These are phyloP conservation scores for Tetranychus urticae DNA, from an alignment of 1,140 invertebrate genomes.

Conservation along the genomic window DNA sequence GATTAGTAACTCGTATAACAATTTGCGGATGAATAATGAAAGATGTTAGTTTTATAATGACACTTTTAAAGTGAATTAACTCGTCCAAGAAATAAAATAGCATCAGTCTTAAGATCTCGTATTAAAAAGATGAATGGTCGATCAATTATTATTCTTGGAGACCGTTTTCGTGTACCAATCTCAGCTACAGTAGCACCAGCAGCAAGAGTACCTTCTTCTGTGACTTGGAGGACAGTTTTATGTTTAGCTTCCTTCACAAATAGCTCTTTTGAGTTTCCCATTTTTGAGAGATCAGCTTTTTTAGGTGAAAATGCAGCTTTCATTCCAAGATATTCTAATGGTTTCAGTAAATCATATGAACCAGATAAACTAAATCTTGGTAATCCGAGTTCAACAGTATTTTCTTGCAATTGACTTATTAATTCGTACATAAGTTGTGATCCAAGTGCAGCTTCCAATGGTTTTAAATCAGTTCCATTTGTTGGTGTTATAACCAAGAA, in stretches of 20 bases:
- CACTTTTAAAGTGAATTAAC: not conserved
- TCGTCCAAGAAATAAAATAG: conserved; percentile 36
- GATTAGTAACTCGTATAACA: no score
- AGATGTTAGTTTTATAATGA: no score
- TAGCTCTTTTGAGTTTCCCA: conserved; percentile 15
- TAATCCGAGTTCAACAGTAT: not conserved
- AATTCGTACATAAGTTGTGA: not conserved
- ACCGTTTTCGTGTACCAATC: conserved; percentile 1
- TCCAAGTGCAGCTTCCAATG: not conserved
- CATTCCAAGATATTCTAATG: not conserved
- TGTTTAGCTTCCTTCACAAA: conserved; percentile 39
- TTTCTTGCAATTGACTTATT: not conserved
- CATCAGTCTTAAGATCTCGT: conserved; percentile 29
- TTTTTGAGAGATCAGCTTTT: not conserved
- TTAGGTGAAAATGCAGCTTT: not conserved
- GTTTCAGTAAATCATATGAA: not conserved
- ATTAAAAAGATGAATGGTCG: conserved; percentile 46
- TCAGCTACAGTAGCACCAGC: conserved; percentile 37
- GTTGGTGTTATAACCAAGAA: not conserved
- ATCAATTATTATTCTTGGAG: conserved; percentile 26
- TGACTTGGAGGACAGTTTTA: conserved; percentile 51
- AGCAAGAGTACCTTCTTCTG: conserved; percentile 50
- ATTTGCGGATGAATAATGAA: no score
- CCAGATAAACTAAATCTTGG: not conserved
- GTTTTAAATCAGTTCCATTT: not conserved